Evolutionary conservation across 2,888 invertebrate genomes (phyloP).

Genomic region (Plagiodera versicolora): DNA sequence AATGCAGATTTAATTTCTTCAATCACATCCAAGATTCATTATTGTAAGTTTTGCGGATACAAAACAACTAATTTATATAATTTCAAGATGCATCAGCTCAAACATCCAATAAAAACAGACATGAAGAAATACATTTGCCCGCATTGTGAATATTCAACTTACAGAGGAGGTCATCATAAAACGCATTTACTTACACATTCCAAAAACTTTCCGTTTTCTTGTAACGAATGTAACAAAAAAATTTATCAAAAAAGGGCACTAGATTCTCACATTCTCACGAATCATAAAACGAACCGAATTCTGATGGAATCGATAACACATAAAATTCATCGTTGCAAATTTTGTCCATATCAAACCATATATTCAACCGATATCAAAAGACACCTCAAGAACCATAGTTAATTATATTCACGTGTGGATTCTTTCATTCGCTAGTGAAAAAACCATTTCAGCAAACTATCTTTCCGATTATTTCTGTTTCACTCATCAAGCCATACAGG

Average conservation of each 20-base stretch:
- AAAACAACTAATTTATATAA: not conserved
- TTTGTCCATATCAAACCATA: not conserved
- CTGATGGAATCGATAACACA: not conserved
- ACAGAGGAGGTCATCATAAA: not conserved
- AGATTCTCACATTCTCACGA: not conserved
- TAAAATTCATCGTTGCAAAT: not conserved
- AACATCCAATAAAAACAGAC: not conserved
- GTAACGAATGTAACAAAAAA: not conserved
- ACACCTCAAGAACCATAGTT: no score
- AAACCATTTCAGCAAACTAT: no score
- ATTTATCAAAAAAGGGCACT: not conserved
- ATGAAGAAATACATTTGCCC: not conserved
- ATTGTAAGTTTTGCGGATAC: slow-evolving; percentile 17
- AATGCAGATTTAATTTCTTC: slow-evolving; percentile 4
- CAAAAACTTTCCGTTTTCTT: not conserved
- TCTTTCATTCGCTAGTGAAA: no score
- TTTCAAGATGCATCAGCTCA: not conserved
- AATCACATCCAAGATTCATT: slow-evolving; percentile 18
- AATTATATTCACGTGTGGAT: no score
- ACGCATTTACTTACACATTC: not conserved
- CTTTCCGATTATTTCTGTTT: no score
- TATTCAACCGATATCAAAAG: not conserved
- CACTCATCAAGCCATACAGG: no score
- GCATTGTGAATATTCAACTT: not conserved
- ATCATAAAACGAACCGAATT: not conserved